Conservation (phyloP, 2,888 invertebrate species). For the Leuctra nigra region DNA sequence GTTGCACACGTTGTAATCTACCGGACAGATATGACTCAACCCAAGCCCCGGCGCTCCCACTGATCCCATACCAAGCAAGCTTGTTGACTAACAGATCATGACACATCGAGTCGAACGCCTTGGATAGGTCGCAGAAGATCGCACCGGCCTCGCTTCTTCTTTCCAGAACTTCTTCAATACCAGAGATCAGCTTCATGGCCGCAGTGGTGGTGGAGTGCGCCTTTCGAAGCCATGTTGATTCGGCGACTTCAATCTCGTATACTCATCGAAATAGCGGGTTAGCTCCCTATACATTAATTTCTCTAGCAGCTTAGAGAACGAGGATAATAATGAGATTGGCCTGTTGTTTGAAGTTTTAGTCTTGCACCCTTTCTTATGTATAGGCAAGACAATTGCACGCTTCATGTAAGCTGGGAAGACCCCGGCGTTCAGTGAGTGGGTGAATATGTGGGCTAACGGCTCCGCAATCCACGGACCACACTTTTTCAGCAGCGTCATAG, state of each 20-base stretch:
- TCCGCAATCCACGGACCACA: not conserved
- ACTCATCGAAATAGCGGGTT: not conserved
- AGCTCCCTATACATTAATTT: not conserved
- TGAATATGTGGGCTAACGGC: not conserved
- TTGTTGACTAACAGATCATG: not conserved
- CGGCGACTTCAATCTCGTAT: not conserved
- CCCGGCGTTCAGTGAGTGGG: not conserved
- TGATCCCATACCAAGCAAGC: not conserved
- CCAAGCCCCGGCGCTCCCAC: not conserved
- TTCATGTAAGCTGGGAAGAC: not conserved
- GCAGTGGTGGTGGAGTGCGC: not conserved
- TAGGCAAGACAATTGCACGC: not conserved
- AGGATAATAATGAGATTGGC: not conserved
- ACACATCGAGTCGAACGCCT: not conserved
- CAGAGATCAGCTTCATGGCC: not conserved
- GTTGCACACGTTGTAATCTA: not conserved
- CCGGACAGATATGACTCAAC: slow-evolving; percentile 2
- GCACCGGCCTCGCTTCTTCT: not conserved
- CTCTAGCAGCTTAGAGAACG: not conserved
- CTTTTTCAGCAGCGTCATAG: not conserved
- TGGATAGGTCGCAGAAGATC: not conserved
- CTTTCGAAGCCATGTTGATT: not conserved
- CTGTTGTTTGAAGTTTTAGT: not conserved
- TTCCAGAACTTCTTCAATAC: not conserved
- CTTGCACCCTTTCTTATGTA: too few species aligned